These are phyloP conservation scores for Irena cyanogastra DNA, from an alignment of 2,113 vertebrate genomes.

Conservation along the genomic window DNA sequence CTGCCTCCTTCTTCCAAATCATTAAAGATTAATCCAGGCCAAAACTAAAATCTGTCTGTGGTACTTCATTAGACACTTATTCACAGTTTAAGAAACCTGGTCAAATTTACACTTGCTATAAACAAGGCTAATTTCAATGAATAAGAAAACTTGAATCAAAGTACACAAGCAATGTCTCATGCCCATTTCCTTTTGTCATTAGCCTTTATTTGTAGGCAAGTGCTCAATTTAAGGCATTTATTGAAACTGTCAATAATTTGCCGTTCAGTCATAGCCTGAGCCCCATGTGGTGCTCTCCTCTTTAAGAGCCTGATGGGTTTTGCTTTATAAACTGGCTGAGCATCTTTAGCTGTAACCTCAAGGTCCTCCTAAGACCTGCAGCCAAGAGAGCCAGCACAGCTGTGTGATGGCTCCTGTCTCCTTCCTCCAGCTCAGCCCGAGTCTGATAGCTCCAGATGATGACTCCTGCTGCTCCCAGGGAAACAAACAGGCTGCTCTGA, in stretches of 20 bases:
- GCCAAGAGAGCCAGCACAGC: background rate
- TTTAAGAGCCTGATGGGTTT: background rate
- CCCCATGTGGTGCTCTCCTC: background rate
- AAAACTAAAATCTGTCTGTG: background rate
- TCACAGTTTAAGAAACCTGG: background rate
- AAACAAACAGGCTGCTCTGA: background rate
- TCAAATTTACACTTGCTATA: background rate
- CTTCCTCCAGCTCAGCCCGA: background rate
- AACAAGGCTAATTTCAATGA: background rate
- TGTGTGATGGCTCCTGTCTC: background rate
- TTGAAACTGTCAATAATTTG: background rate
- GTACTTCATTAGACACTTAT: background rate
- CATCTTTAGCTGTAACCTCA: background rate
- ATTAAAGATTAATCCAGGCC: background rate
- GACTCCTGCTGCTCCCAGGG: background rate
- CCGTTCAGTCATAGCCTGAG: background rate
- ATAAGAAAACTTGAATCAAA: background rate
- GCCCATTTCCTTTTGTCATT: background rate
- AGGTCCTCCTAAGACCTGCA: background rate
- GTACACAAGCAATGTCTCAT: background rate
- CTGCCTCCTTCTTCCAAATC: background rate
- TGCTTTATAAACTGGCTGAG: background rate
- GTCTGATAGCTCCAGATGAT: background rate
- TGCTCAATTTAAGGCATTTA: background rate
- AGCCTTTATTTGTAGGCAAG: background rate